Percentiles rank a stretch among this genome's conserved stretches.
Evolutionary conservation across 1,140 invertebrate species (phyloP).

Genomic region (Nilaparvata lugens): DNA sequence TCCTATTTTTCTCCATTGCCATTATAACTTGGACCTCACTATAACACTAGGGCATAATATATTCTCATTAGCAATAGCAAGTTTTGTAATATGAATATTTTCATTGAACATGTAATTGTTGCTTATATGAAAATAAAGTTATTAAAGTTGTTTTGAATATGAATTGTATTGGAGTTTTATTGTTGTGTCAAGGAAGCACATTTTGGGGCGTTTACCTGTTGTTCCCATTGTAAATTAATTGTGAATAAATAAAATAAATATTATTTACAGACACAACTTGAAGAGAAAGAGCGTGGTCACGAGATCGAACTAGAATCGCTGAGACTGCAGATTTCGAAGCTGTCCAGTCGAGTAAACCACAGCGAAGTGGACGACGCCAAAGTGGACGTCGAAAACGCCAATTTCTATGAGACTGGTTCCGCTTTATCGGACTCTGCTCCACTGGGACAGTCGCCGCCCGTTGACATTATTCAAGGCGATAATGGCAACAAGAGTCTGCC

Average conservation of each 20-base stretch:
- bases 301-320: conserved; percentile 21
- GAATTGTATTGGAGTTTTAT: no score
- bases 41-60: no score
- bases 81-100: no score
- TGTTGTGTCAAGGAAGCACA: neutral
- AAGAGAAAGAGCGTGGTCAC: conserved; percentile 23
- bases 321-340: neutral
- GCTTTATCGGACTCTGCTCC: neutral
- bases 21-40: no score
- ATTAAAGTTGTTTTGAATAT: no score
- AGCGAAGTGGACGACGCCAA: neutral
- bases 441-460: neutral
- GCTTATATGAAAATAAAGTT: no score
- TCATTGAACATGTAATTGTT: no score
- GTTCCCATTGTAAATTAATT: no score
- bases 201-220: neutral
- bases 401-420: neutral
- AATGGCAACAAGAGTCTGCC: neutral
- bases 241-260: neutral
- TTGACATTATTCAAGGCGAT: conserved; percentile 2
- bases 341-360: neutral
- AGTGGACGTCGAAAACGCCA: neutral
- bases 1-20: no score
- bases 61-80: no score
- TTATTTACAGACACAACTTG: conserved; percentile 11